Conservation (phyloP, 2,113 vertebrate genomes). For the Coreoperca whiteheadi region DNA sequence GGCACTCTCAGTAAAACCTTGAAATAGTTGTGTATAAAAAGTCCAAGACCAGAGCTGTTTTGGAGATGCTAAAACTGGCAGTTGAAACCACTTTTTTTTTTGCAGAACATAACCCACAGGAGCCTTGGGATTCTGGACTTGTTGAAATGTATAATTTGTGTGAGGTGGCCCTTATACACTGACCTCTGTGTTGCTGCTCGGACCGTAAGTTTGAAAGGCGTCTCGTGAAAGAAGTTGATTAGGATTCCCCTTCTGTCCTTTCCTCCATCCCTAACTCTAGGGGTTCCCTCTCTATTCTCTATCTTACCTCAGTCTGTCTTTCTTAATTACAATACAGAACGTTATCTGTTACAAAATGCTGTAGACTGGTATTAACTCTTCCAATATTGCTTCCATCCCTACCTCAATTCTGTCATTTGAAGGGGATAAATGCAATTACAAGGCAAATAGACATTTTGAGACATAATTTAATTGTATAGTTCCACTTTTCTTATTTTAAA, state of each 20-base stretch:
- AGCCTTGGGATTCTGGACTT: background rate
- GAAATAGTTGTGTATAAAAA: background rate
- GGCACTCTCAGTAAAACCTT: background rate
- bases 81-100: background rate
- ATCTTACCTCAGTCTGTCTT: conserved; percentile 32
- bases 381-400: conserved; percentile 26
- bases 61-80: background rate
- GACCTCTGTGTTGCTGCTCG: background rate
- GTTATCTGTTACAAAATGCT: conserved; percentile 18
- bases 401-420: conserved; percentile 28
- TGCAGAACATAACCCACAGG: background rate
- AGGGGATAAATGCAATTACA: conserved; percentile 31
- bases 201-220: conserved; percentile 3
- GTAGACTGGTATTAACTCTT: conserved; percentile 12
- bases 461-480: conserved; percentile 21
- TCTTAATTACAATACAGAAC: conserved; percentile 26
- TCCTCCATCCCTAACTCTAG: conserved; percentile 19
- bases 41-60: background rate
- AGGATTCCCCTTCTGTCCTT: conserved; percentile 10
- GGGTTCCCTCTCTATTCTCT: conserved; percentile 4
- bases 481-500: conserved; percentile 12
- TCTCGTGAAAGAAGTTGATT: conserved; percentile 42
- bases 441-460: conserved; percentile 38
- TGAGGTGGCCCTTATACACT: background rate
- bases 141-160: background rate